These are phyloP conservation scores for Cydia strobilella DNA, from an alignment of 1,140 invertebrate genomes.

Conservation along the genomic window DNA sequence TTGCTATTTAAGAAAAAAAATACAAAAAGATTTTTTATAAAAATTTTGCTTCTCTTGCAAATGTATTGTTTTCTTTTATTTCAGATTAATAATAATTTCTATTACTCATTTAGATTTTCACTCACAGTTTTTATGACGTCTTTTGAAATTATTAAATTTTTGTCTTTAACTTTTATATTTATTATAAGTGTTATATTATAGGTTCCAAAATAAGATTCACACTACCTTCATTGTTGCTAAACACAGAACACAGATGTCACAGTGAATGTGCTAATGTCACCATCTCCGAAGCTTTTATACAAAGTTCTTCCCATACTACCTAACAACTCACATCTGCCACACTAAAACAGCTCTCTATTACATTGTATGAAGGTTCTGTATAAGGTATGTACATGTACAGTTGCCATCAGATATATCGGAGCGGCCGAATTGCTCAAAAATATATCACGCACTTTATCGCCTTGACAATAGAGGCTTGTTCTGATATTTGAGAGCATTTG, in stretches of 20 bases:
- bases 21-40: no score
- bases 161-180: background rate
- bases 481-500: no score
- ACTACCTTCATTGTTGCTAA: conserved; percentile 38
- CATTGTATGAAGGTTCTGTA: background rate
- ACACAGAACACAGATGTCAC: conserved; percentile 33
- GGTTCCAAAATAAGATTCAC: background rate
- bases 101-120: no score
- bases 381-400: background rate
- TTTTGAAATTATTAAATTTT: background rate
- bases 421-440: no score
- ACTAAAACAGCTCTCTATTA: background rate
- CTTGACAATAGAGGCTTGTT: no score
- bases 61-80: no score
- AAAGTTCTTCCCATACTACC: background rate
- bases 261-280: conserved; percentile 12
- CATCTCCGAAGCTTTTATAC: conserved; percentile 51
- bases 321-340: background rate
- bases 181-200: background rate
- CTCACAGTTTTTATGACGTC: no score
- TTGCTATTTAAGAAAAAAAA: no score
- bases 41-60: no score
- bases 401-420: no score
- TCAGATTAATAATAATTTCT: no score
- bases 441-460: no score